Percentiles rank a stretch among this genome's conserved stretches.
phyloP scores from a whole-genome alignment of 2,797 vertebrate species.

The Limosa lapponica region DNA sequence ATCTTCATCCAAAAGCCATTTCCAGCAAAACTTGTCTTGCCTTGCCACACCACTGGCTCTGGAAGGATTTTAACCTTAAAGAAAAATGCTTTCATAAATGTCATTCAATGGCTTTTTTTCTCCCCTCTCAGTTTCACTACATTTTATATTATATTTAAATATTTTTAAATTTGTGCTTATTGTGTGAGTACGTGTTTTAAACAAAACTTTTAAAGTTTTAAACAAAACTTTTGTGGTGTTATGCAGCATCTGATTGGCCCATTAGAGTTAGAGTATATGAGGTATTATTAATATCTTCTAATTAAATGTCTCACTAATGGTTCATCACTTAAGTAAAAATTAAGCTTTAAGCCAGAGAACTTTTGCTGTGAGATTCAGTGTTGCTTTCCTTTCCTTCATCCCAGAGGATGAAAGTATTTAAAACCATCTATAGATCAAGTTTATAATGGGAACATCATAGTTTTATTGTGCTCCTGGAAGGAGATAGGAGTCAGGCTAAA shows the following conservation, averaged over 20 bases:
- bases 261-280: background rate
- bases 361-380: background rate
- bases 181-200: background rate
- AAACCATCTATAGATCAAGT: background rate
- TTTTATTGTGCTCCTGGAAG: background rate
- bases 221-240: background rate
- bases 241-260: background rate
- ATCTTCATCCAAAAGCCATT: background rate
- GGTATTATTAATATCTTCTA: background rate
- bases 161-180: rapidly evolving
- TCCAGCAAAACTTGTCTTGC: background rate
- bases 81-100: background rate
- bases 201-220: background rate
- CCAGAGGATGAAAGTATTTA: background rate
- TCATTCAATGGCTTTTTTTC: background rate
- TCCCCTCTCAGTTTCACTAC: background rate
- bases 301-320: background rate
- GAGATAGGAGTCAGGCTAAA: background rate
- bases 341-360: background rate
- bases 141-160: background rate
- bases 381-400: background rate
- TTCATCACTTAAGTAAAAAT: background rate
- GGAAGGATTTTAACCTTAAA: background rate
- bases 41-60: background rate
- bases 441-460: background rate